Conservation (phyloP, 2,113 vertebrate species). For the Gracilinanus agilis region DNA sequence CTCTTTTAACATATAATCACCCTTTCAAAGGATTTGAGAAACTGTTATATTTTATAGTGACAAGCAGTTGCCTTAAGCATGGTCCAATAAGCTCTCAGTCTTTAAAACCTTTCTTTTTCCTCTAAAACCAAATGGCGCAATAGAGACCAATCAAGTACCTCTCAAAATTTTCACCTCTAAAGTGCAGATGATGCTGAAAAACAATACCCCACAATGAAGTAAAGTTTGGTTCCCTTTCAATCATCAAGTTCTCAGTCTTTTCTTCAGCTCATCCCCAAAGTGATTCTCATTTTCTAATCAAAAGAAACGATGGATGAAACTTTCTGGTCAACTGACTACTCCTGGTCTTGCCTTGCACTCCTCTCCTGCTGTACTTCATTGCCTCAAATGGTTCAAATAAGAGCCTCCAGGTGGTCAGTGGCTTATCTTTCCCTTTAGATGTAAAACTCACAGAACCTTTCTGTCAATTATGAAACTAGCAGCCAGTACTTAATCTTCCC, state of each 20-base stretch:
- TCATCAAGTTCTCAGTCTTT: background rate
- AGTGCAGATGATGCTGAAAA: background rate
- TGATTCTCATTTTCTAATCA: background rate
- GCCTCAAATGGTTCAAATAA: background rate
- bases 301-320: background rate
- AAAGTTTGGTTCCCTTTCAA: background rate
- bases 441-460: background rate
- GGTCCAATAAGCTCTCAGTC: background rate
- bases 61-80: background rate
- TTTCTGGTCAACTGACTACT: no score
- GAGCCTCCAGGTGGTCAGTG: background rate
- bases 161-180: background rate
- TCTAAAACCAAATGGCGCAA: background rate
- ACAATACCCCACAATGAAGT: background rate
- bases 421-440: background rate
- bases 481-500: background rate
- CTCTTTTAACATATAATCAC: background rate
- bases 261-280: background rate
- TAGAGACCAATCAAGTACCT: background rate
- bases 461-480: background rate
- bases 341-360: background rate
- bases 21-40: background rate
- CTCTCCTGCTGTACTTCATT: background rate
- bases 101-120: background rate
- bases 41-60: background rate